These are phyloP conservation scores for Rattus rattus DNA, from an alignment of 2,113 vertebrate genomes.

Conservation along the genomic window DNA sequence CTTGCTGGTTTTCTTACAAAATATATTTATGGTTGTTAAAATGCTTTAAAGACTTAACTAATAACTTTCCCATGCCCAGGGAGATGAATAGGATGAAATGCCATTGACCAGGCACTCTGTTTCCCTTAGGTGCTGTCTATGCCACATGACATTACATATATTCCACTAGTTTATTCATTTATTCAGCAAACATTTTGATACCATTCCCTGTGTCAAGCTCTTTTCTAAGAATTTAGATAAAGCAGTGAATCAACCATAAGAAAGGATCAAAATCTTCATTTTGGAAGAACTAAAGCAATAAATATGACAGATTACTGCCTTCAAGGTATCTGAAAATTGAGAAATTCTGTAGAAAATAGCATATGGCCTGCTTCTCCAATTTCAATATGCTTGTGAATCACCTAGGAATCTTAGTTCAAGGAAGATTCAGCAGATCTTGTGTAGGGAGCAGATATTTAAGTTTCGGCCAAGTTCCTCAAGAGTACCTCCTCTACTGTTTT, in stretches of 20 bases:
- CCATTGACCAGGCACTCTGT: not conserved
- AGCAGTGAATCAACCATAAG: not conserved
- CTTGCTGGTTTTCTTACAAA: constrained; percentile 7
- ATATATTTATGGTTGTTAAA: constrained; percentile 31
- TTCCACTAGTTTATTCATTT: constrained; percentile 27
- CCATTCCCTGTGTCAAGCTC: not conserved
- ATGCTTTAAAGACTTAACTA: not conserved
- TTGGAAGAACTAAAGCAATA: constrained; percentile 43
- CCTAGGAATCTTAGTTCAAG: not conserved
- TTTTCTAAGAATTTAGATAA: constrained; percentile 40
- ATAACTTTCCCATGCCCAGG: not conserved
- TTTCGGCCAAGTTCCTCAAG: constrained; percentile 11
- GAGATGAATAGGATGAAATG: constrained; percentile 4
- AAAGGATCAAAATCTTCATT: constrained; percentile 29
- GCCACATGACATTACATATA: not conserved
- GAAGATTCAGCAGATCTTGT: not conserved
- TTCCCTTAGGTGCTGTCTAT: not conserved
- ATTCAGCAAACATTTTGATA: not conserved
- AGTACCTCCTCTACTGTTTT: not conserved
- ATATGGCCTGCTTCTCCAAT: not conserved
- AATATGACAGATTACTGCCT: not conserved
- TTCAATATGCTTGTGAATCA: constrained; percentile 4
- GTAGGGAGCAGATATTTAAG: not conserved
- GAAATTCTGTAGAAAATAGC: not conserved
- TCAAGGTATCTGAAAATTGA: constrained; percentile 20